phyloP scores from a whole-genome alignment of 2,797 vertebrate genomes.

The Hirundo rustica region DNA sequence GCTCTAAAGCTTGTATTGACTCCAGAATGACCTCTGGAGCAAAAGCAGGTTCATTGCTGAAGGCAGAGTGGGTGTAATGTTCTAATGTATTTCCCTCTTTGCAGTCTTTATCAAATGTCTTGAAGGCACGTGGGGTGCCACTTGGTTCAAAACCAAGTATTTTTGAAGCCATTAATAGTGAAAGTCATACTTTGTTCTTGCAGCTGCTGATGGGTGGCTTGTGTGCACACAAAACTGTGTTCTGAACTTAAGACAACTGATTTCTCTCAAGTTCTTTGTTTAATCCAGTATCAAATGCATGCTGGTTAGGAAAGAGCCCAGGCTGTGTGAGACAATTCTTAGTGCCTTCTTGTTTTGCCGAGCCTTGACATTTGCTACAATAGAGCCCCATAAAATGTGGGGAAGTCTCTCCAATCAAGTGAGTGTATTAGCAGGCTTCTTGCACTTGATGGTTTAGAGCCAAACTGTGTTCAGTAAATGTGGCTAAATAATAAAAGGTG shows the following conservation, averaged over 20 bases:
- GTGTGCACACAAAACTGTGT: not conserved
- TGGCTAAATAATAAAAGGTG: slow-evolving; percentile 45
- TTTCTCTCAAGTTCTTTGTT: not conserved
- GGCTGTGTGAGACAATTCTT: not conserved
- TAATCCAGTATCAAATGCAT: not conserved
- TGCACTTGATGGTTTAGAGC: slow-evolving; percentile 27
- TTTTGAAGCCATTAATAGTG: not conserved
- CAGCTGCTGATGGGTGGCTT: not conserved
- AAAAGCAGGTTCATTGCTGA: not conserved
- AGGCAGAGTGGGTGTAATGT: not conserved
- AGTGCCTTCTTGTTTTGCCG: not conserved
- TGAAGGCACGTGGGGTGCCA: not conserved
- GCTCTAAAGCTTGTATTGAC: not conserved
- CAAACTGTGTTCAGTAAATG: not conserved
- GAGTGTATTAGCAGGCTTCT: not conserved
- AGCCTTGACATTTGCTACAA: not conserved
- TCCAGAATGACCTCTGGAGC: not conserved
- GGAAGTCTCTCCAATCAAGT: not conserved
- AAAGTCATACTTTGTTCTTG: not conserved
- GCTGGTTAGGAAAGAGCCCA: not conserved
- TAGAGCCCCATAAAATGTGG: not conserved
- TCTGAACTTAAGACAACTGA: not conserved
- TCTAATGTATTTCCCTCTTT: not conserved
- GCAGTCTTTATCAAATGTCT: not conserved
- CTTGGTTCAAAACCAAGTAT: not conserved